Evolutionary conservation across 2,888 invertebrate genomes (phyloP).

Genomic region (Sphinx pinastri): DNA sequence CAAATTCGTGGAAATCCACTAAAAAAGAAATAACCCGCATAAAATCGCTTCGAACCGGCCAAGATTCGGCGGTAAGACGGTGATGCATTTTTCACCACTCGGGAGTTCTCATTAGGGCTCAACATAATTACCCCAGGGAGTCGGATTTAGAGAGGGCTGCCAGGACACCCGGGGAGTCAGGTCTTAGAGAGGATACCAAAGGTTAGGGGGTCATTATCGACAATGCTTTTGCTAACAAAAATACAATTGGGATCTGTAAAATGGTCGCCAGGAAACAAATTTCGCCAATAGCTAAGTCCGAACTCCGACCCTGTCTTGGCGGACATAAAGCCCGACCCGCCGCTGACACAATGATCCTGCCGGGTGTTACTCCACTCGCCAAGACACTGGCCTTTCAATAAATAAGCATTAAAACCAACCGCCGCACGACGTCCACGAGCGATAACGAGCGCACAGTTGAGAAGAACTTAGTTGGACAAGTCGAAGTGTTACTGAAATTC

Average conservation of each 20-base stretch:
- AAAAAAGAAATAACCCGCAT: neutral
- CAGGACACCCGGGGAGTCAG: too few relatives aligned
- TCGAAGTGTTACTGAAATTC: neutral
- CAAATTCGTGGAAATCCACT: neutral
- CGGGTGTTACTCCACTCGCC: constrained; percentile 62
- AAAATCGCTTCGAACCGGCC: neutral
- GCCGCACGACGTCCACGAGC: constrained; percentile 51
- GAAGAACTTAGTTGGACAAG: neutral
- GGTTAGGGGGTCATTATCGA: too few relatives aligned
- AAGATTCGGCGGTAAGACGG: neutral
- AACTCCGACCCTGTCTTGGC: too few relatives aligned
- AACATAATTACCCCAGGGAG: constrained; percentile 4
- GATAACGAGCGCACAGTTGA: constrained; percentile 56
- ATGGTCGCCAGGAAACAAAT: too few relatives aligned
- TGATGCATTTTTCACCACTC: constrained; percentile 29
- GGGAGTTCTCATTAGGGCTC: constrained; percentile 35
- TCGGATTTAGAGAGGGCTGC: too few relatives aligned
- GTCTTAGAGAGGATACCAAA: too few relatives aligned
- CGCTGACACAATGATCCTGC: constrained; percentile 74
- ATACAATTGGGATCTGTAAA: too few relatives aligned
- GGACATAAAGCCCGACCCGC: constrained; percentile 32
- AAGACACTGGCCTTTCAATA: constrained; percentile 74
- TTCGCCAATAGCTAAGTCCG: too few relatives aligned
- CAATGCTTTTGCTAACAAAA: too few relatives aligned
- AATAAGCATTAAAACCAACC: constrained; percentile 78